phyloP scores from a whole-genome alignment of 2,113 vertebrate genomes.

The Cyanoramphus novaezelandiae region DNA sequence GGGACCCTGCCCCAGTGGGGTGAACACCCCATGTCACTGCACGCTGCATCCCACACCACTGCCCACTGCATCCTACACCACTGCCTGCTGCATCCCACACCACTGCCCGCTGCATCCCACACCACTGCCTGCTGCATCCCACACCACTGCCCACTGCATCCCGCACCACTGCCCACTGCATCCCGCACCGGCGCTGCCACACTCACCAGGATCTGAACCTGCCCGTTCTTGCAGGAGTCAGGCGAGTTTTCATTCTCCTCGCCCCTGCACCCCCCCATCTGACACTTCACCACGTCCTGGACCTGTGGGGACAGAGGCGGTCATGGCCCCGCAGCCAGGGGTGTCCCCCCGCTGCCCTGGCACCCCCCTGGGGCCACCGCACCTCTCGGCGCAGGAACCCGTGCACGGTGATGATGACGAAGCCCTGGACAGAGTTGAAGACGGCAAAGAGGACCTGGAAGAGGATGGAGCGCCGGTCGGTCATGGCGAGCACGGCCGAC shows the following conservation, averaged over 20 bases:
- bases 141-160: not conserved
- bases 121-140: not conserved
- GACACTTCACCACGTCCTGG: conserved; percentile 95
- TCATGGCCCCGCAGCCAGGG: not conserved
- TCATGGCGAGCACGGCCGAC: conserved; percentile 98
- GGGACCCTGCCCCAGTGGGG: not conserved
- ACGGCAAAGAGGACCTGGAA: conserved; percentile 95
- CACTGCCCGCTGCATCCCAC: no score
- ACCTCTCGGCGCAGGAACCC: conserved; percentile 97
- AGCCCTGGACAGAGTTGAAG: conserved; percentile 95
- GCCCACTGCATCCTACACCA: not conserved
- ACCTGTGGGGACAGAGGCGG: conserved; percentile 77
- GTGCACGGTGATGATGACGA: conserved; percentile 96
- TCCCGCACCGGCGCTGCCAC: not conserved
- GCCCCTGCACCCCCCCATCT: conserved; percentile 91
- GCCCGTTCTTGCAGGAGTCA: conserved; percentile 98
- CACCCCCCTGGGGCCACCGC: conserved; percentile 20
- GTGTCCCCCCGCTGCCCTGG: not conserved
- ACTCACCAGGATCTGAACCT: conserved; percentile 99
- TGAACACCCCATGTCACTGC: not conserved
- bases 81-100: accelerated
- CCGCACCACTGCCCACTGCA: not conserved
- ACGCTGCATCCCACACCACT: accelerated
- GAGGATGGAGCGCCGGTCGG: conserved; percentile 92
- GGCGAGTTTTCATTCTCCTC: conserved; percentile 98